phyloP scores from a whole-genome alignment of 2,797 vertebrate species.

The Alauda arvensis region DNA sequence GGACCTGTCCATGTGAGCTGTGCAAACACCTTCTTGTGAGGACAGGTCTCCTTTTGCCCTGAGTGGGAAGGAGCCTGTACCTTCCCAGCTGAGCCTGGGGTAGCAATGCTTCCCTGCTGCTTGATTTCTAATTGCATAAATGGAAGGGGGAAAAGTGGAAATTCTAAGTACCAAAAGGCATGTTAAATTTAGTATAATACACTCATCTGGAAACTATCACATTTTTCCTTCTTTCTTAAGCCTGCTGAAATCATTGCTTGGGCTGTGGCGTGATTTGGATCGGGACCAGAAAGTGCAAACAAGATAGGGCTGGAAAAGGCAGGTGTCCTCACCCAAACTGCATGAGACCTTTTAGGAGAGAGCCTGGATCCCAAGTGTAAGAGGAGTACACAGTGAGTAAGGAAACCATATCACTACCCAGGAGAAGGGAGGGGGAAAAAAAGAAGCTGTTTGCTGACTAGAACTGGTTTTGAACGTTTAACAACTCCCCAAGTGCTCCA shows the following conservation, averaged over 20 bases:
- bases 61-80: background rate
- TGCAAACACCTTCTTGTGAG: constrained; percentile 22
- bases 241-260: constrained; percentile 48
- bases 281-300: background rate
- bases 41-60: constrained; percentile 8
- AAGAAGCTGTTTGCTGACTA: background rate
- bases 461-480: constrained; percentile 2
- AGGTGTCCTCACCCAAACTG: constrained; percentile 22
- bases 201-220: constrained; percentile 77
- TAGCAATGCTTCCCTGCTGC: constrained; percentile 50
- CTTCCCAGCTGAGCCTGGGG: constrained; percentile 9
- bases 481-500: constrained; percentile 17
- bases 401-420: background rate
- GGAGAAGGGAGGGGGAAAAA: rapidly evolving
- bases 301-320: constrained; percentile 32
- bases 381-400: background rate
- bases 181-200: constrained; percentile 65
- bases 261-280: constrained; percentile 7
- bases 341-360: background rate
- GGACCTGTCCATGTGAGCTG: constrained; percentile 55
- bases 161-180: constrained; percentile 70
- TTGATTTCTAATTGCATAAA: constrained; percentile 64
- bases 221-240: constrained; percentile 53
- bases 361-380: background rate
- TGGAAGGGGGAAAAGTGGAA: constrained; percentile 63